Conservation (phyloP, 2,113 vertebrate species). For the Cygnus buccinator region DNA sequence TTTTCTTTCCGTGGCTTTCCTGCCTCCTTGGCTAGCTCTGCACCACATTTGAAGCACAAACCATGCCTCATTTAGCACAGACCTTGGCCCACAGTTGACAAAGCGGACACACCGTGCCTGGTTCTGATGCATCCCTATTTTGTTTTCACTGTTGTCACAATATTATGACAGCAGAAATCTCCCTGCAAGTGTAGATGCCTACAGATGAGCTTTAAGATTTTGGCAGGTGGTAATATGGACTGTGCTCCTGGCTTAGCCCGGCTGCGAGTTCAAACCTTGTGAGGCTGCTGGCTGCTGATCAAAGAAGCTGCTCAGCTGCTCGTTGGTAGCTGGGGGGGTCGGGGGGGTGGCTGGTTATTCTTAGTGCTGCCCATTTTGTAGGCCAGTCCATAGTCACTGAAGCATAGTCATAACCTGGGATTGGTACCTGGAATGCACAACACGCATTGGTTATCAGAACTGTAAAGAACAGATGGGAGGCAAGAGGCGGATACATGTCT, state of each 20-base stretch:
- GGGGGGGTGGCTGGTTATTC: background rate
- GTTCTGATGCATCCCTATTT: background rate
- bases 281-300: fast-evolving
- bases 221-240: background rate
- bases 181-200: background rate
- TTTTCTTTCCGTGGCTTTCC: background rate
- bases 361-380: background rate
- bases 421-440: background rate
- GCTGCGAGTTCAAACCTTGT: background rate
- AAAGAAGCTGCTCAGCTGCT: background rate
- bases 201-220: background rate
- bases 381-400: background rate
- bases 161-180: background rate
- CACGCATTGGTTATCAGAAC: background rate
- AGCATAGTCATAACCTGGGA: background rate
- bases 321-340: background rate
- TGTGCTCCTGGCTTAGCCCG: background rate
- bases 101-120: background rate
- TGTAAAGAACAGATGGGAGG: background rate
- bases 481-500: background rate
- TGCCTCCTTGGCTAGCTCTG: background rate
- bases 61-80: background rate
- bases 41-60: fast-evolving
- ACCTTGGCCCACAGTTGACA: background rate
- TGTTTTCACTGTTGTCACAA: slow-evolving; percentile 5